Conservation (phyloP, 2,113 vertebrate species). For the Drymodes brunneopygia region DNA sequence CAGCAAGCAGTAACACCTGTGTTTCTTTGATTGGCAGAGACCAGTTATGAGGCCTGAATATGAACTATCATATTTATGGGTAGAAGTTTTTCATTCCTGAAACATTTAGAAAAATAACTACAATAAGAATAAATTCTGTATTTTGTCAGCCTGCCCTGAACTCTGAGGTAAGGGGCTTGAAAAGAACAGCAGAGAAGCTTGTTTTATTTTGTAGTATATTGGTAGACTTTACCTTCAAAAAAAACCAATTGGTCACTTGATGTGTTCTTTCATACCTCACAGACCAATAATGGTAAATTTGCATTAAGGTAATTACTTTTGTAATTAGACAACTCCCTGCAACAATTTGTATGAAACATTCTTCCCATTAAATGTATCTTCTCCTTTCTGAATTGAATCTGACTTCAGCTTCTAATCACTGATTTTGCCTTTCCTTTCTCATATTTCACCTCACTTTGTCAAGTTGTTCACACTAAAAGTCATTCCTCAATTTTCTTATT, state of each 20-base stretch:
- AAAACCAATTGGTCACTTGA: not conserved
- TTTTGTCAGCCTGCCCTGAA: not conserved
- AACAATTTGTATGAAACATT: conserved; percentile 27
- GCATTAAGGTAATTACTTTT: conserved; percentile 8
- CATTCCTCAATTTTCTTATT: not conserved
- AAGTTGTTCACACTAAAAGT: not conserved
- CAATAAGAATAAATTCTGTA: not conserved
- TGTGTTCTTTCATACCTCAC: not conserved
- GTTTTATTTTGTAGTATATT: not conserved
- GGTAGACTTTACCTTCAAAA: not conserved
- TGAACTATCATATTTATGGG: not conserved
- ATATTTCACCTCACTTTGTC: not conserved
- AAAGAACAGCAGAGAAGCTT: not conserved
- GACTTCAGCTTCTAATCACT: not conserved
- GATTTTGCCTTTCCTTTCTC: not conserved
- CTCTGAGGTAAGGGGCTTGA: not conserved
- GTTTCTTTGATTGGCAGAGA: not conserved
- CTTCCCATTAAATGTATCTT: conserved; percentile 8
- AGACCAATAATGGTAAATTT: conserved; percentile 3
- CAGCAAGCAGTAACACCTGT: not conserved
- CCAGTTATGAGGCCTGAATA: not conserved
- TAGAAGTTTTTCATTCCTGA: not conserved
- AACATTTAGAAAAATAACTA: not conserved
- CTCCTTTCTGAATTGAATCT: conserved; percentile 14
- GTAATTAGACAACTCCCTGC: not conserved